Base-by-base conservation (phyloP, 1,140 invertebrate genomes). In the Probaryconus sp. region DNA sequence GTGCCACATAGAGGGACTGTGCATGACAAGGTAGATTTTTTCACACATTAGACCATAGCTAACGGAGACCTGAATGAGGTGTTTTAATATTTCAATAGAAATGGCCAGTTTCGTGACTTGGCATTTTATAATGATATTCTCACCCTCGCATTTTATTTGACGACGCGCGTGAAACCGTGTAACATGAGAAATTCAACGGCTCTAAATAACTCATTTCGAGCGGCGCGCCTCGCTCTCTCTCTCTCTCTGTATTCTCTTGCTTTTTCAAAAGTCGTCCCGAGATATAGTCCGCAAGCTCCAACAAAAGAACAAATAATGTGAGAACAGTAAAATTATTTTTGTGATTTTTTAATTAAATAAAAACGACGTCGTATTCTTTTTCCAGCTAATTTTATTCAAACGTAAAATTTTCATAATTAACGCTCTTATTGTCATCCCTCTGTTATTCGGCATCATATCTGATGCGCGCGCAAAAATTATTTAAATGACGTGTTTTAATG, bases 21-120 rank as follows among this genome's bases (percentile, higher is more conserved):
- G 84, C 84, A 86, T 88, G 85, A 88, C 85, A 84, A 85, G 84
- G 84, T 85, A 81, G 79, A 85, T 85, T 87, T 80, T 85, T 87
- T 85, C 83, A 83, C 85, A 83, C 85, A 82, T 82, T 79, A 81
- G 69, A 80, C 74, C 78, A 50, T 55, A 58, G 63, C 72, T 72
- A 73, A 76, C 76, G 68, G 81, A 76, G 79, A 76, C 81, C n/a
- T 83, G 82, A 80, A 83, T 79, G 83, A 85, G 81, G 82, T 84
- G 84, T 87, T 87, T 88, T 87, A 88, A 87, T 88, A 87, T 87
- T 87, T 87, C 85, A 87, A 87, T 85, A 85, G 85, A 81, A 86
- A 84, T 82, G 79, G 82, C 80, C 82, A 79, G 81, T 85, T 85
- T 82, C 84, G 85, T 87, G 85, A 88, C 85, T 87, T 83, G 83